phyloP scores from a whole-genome alignment of 2,888 invertebrate genomes.

The Phortica magna region DNA sequence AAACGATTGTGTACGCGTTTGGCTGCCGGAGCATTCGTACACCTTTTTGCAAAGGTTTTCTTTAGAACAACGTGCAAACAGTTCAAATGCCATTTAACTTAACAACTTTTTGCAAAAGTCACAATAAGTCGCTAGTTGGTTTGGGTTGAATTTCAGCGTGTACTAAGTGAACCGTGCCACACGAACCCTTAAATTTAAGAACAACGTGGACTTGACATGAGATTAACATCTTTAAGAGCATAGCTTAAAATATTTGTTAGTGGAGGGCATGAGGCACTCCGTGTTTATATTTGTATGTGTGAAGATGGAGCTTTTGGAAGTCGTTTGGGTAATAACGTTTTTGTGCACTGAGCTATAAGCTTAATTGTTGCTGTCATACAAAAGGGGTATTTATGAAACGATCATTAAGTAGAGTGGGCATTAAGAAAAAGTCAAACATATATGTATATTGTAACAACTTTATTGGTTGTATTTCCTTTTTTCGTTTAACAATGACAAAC shows the following conservation, averaged over 20 bases:
- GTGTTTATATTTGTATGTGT: conserved; percentile 35
- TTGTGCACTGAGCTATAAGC: conserved; percentile 71
- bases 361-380: conserved; percentile 72
- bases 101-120: conserved; percentile 70
- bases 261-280: conserved; percentile 47
- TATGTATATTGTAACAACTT: conserved; percentile 64
- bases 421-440: conserved; percentile 40
- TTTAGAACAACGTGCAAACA: conserved; percentile 44
- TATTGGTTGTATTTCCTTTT: conserved; percentile 66
- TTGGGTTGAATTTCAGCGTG: conserved; percentile 44
- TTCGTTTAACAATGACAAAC: conserved; percentile 67
- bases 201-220: conserved; percentile 74
- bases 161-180: conserved; percentile 37
- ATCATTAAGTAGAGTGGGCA: conserved; percentile 43
- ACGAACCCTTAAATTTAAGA: conserved; percentile 69
- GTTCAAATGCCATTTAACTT: conserved; percentile 75
- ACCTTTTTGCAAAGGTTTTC: conserved; percentile 10
- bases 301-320: conserved; percentile 17
- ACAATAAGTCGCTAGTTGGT: conserved; percentile 61
- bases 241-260: conserved; percentile 72
- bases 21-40: conserved; percentile 40
- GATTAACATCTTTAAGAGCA: conserved; percentile 74
- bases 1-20: conserved; percentile 11
- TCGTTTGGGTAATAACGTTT: conserved; percentile 70
- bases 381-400: conserved; percentile 72